Base-by-base conservation (phyloP, 2,888 invertebrate genomes). In the Phaedon cochleariae region DNA sequence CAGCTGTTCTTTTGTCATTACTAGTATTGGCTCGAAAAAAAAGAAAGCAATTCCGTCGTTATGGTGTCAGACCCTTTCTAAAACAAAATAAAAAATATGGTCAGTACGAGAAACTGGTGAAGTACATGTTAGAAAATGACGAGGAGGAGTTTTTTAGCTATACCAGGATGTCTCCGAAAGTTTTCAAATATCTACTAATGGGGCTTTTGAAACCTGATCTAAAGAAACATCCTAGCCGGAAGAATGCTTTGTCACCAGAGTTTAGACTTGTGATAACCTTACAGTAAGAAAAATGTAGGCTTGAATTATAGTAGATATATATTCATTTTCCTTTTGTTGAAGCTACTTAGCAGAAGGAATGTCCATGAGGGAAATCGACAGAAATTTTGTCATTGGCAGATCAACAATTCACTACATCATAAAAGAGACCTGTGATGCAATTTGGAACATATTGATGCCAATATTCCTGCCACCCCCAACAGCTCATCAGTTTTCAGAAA, bases 331-430 rank as follows among this genome's bases (percentile, higher is more conserved):
- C 20, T 49, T 21, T 21, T 49, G 1, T 49, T 49, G 22, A 1
- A 49, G 49, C 21, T 49, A 49, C n/a, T 21, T 20, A 21, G 49
- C 49, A 20, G 49, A 21, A 20, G 49, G 49, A 49, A 49, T 49
- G 18, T 12, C 49, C 5, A 49, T 49, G 49, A 20, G 49, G 10
- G 49, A 49, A 49, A 49, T 49, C 15, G 17, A 20, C 49, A 20
- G 49, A 49, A 49, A 49, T 22, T 49, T 49, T 21, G 21, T 49
- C n/a, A 49, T 49, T 21, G 49, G 49, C 7, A 49, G 49, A 49
- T 49, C 49, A 21, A 49, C 49, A 20, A 6, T 49, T 3, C 20
- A 49, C 49, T 21, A 49, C 15, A 10, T 49, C 2, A 49, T 49
- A 1, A 49, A 49, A 20, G 49, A 49, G 10, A 34, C 31, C 2